Evolutionary conservation across 2,888 invertebrate species (phyloP).

Genomic region (Synergus japonicus): DNA sequence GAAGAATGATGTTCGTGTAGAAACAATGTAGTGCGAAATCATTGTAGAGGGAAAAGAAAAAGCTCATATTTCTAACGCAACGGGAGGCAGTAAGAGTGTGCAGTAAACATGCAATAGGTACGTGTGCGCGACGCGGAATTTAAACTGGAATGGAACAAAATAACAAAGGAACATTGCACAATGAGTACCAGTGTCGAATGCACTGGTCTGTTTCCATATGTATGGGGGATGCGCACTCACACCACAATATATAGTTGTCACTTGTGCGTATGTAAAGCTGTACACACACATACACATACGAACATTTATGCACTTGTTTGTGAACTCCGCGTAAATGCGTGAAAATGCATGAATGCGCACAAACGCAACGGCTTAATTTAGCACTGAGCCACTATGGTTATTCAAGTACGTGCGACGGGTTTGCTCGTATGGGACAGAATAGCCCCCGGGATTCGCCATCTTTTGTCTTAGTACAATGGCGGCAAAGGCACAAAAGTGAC

Average conservation of each 20-base stretch:
- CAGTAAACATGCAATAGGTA: constrained; percentile 15
- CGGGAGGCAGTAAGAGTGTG: constrained; percentile 25
- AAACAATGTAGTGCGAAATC: not conserved
- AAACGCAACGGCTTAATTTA: constrained; percentile 67
- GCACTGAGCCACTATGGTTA: constrained; percentile 60
- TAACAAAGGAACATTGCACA: constrained; percentile 62
- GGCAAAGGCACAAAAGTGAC: constrained; percentile 72
- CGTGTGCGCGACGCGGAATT: constrained; percentile 50
- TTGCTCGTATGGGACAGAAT: constrained; percentile 67
- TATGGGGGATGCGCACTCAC: constrained; percentile 34
- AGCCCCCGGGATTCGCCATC: constrained; percentile 71
- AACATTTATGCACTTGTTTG: constrained; percentile 43
- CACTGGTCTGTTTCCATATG: constrained; percentile 19
- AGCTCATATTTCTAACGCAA: constrained; percentile 36
- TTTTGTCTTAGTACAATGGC: constrained; percentile 73
- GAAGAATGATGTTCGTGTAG: not conserved
- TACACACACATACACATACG: constrained; percentile 2
- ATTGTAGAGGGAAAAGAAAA: not conserved
- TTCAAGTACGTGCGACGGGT: constrained; percentile 59
- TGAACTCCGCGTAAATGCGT: constrained; percentile 34
- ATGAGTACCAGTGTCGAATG: constrained; percentile 51
- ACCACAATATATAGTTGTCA: not conserved
- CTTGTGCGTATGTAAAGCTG: not conserved
- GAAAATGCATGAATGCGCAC: constrained; percentile 41
- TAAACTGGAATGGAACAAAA: constrained; percentile 63